Base-by-base conservation (phyloP, 2,113 vertebrate genomes). In the Corydoras maculifer region DNA sequence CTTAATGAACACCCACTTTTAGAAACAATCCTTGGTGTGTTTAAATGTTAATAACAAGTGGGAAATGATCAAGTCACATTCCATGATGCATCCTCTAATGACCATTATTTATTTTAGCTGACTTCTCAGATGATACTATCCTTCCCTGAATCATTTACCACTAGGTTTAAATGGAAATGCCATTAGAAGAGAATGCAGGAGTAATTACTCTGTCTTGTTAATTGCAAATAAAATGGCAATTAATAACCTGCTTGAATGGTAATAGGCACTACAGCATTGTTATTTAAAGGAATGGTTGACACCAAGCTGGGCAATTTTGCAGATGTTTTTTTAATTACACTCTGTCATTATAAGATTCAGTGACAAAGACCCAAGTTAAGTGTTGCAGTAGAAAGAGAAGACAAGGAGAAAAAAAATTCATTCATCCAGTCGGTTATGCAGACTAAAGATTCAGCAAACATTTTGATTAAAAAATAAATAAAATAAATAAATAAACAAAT, bases 81-180 rank as follows among this genome's bases (percentile, higher is more conserved):
- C 58, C 8, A 53, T 80, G 74, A 80, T 72, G 80, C 82, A 83
- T 48, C 8, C 65, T 78, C 78, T 85, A 87, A 89, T 87, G 84
- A 81, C 79, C 69, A 78, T 84, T 87, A 87, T 88, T 91, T 86
- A 88, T 88, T 85, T 84, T 68, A 80, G 70, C 81, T 82, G 80
- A 84, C 78, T 9, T 69, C 72, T 62, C 58, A 70, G 69, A 77
- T 75, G 77, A 81, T 82, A 77, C 55, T 77, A 84, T 86, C 82
- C 83, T 76, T 31, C 62, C 75, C 75, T 77, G 70, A 84, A 82
- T 75, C 79, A 75, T 79, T 75, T 68, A 75, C 70, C 72, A 74
- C 31, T 59, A 63, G 62, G 59, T 58, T 71, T 69, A 81, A 82
- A 82, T 82, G 75, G 84, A 77, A 74, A 65, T 65, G 75, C 81